These are phyloP conservation scores for Agonopterix subpropinquella DNA, from an alignment of 2,888 invertebrate genomes.

Conservation along the genomic window DNA sequence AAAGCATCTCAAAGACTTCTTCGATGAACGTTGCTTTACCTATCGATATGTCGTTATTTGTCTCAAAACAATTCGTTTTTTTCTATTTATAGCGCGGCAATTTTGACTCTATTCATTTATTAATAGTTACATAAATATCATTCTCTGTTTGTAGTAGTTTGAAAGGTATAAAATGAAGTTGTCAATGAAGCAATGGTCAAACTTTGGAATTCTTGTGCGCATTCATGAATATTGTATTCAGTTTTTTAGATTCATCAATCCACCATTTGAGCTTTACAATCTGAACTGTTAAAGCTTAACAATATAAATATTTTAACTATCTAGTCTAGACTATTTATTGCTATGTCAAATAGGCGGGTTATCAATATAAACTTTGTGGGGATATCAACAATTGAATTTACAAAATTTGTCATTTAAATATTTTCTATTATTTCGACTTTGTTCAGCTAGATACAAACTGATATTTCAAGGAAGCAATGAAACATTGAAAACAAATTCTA, in stretches of 20 bases:
- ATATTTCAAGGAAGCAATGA: neutral
- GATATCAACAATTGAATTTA: slow-evolving; percentile 51
- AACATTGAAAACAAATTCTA: slow-evolving; percentile 22
- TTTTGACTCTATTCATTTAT: neutral
- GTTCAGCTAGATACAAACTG: slow-evolving; percentile 5
- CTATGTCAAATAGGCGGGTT: slow-evolving; percentile 74
- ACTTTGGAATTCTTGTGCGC: slow-evolving; percentile 9
- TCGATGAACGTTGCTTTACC: slow-evolving; percentile 5
- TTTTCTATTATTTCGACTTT: slow-evolving; percentile 8
- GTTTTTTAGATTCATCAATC: slow-evolving; percentile 2
- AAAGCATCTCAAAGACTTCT: no score
- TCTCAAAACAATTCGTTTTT: slow-evolving; percentile 19
- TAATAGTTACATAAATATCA: neutral
- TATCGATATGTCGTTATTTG: slow-evolving; percentile 61
- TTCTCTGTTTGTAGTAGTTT: no score
- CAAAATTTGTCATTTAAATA: slow-evolving; percentile 21
- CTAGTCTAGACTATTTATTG: slow-evolving; percentile 73
- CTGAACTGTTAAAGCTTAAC: slow-evolving; percentile 54
- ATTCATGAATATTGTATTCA: slow-evolving; percentile 4
- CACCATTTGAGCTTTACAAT: slow-evolving; percentile 37
- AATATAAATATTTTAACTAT: slow-evolving; percentile 59
- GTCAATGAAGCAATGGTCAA: no score
- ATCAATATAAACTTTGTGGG: slow-evolving; percentile 57
- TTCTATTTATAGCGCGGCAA: slow-evolving; percentile 9
- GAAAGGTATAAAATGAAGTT: no score